Evolutionary conservation across 2,888 invertebrate genomes (phyloP), one percentile per base, ranked within the genome.

Genomic region (Drosophila kuntzei): DNA sequence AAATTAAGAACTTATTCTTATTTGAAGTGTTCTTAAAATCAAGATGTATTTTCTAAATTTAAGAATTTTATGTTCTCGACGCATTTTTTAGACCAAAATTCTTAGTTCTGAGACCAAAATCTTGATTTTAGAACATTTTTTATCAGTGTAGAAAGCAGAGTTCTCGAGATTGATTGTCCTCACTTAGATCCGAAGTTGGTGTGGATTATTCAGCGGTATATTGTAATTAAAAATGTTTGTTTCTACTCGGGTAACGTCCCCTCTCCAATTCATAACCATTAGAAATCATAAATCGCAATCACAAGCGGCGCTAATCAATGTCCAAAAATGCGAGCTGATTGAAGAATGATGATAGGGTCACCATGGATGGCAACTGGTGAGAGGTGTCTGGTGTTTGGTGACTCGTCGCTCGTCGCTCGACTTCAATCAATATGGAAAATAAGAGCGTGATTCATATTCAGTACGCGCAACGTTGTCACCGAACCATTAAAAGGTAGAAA

Each of bases 401-500:
- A 27, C 22, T 60, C 39, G 14, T 36, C 29, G 37, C 37, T 29
- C 54, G 34, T 44, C 44, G 55, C 36, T 34, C 37, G 44, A 53
- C 68, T 82, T 69, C 74, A 81, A 81, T 87, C 81, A 86, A 86
- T 82, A 86, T 86, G 81, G 67, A 80, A 86, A 85, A 76, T 76
- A 71, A 67, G 65, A 63, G 57, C 71, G 78, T 77, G 71, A 81
- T 81, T 81, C 81, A 81, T 83, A 81, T 86, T 83, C 87, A 86
- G 78, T 70, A 50, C 78, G 87, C 78, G 85, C 80, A 58, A 58
- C 49, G 51, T 58, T 57, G 36, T 43, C 67, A 66, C 49, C 55
- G 60, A 66, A 54, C 61, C 76, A 76, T 78, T 76, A 78, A 74
- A 78, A 78, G 68, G 47, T 66, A 49, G 44, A 62, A 73, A 74